phyloP scores from a whole-genome alignment of 1,140 invertebrate species.

The Helicoverpa armigera region DNA sequence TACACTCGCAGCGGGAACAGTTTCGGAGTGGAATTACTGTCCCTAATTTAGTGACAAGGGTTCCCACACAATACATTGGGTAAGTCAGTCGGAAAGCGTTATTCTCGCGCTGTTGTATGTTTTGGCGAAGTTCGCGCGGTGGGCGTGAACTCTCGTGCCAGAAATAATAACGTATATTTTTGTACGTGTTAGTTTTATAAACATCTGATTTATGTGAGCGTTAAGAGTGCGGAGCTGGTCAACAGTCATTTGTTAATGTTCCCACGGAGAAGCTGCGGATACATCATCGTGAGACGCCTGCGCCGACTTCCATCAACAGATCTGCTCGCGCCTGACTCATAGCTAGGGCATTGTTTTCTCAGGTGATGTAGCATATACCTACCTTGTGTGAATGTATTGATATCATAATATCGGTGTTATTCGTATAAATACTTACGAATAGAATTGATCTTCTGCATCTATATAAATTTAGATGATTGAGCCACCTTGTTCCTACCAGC shows the following conservation, averaged over 20 bases:
- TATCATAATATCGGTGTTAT: too few relatives aligned
- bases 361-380: too few relatives aligned
- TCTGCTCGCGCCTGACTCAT: too few relatives aligned
- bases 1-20: neutral
- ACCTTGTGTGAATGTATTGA: too few relatives aligned
- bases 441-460: too few relatives aligned
- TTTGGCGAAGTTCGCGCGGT: neutral
- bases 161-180: conserved; percentile 34
- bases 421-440: too few relatives aligned
- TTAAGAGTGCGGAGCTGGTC: conserved; percentile 9
- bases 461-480: too few relatives aligned
- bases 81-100: neutral
- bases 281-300: neutral
- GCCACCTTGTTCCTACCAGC: too few relatives aligned
- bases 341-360: too few relatives aligned
- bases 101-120: conserved; percentile 12
- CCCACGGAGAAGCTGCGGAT: neutral
- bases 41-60: neutral
- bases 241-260: conserved; percentile 31
- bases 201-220: conserved; percentile 30
- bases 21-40: neutral
- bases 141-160: neutral
- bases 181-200: conserved; percentile 6
- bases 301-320: too few relatives aligned
- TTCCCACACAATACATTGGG: neutral